Conservation (phyloP, 2,113 vertebrate species). For the Ptyas mucosa region DNA sequence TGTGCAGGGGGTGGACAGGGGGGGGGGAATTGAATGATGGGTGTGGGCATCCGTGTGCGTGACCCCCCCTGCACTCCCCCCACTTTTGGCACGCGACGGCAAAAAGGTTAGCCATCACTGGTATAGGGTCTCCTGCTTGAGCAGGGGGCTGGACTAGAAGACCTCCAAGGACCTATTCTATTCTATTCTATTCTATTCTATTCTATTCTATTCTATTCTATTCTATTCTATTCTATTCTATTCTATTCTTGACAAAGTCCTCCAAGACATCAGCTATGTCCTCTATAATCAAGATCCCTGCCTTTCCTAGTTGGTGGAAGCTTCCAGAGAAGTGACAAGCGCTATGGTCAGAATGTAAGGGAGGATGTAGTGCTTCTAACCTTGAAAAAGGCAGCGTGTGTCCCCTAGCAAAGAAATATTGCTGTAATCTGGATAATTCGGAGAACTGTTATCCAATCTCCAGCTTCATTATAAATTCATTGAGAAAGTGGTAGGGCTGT, state of each 20-base stretch:
- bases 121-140: too few species aligned
- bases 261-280: background rate
- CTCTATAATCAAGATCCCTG: background rate
- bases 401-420: background rate
- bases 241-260: background rate
- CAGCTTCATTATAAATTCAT: background rate
- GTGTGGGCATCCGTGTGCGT: too few species aligned
- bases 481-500: background rate
- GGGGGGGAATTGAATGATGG: too few species aligned
- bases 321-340: background rate
- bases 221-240: too few species aligned
- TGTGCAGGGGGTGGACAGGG: too few species aligned
- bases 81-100: too few species aligned
- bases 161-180: too few species aligned
- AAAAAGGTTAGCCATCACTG: too few species aligned
- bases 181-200: too few species aligned
- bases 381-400: background rate
- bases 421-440: background rate
- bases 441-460: background rate
- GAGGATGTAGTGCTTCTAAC: background rate
- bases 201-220: too few species aligned
- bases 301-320: background rate
- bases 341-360: background rate
- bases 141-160: too few species aligned
- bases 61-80: too few species aligned